Base-by-base conservation (phyloP, 2,797 vertebrate genomes). In the Bucorvus abyssinicus region DNA sequence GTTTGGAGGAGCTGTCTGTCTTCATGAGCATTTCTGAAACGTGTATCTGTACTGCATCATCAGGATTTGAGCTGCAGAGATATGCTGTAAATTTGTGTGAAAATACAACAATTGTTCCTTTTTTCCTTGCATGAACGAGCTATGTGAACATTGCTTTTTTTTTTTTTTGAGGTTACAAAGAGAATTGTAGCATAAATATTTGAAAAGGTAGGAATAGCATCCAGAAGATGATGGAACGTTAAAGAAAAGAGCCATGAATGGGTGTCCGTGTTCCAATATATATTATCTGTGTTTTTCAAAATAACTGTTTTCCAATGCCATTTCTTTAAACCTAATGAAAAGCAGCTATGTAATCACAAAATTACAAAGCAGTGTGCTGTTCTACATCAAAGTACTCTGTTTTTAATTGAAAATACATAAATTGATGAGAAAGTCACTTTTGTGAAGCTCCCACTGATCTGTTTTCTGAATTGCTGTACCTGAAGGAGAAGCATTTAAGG, bases 281-380 rank as follows among this genome's bases (percentile, higher is more conserved):
- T 90, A 53, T 91, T 84, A 80, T 81, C 50, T n/a, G 15, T 47
- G 44, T 84, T 94, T 94, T 93, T 36, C 44, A 87, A 56, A 83
- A 95, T 77, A 91, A 65, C 47, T 84, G 19, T 73, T 55, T 75
- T 65, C 85, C 81, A 34, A 71, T 84, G n/a, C 60, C 30, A n/a
- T 93, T 95, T 94, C 63, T 91, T 47, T 90, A 87, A 85, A 95
- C 77, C 63, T 91, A 87, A 68, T 85, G 78, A 50, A 77, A 90
- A 83, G 3, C 49, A 69, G 38, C 32, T 53, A 71, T 67, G 40
- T 57, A 88, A 96, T 95, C 56, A 76, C 44, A 56, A 90, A 89
- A 75, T 89, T 94, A 64, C 18, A 84, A 68, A 93, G 49, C 78
- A 76, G 50, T 52, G 64, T 69, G 79, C 22, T 92, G 18, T 68